A percentile compares a stretch with the other conserved stretches of the same genome.
Conservation (phyloP, 2,888 invertebrate species). For the Limulus polyphemus region DNA sequence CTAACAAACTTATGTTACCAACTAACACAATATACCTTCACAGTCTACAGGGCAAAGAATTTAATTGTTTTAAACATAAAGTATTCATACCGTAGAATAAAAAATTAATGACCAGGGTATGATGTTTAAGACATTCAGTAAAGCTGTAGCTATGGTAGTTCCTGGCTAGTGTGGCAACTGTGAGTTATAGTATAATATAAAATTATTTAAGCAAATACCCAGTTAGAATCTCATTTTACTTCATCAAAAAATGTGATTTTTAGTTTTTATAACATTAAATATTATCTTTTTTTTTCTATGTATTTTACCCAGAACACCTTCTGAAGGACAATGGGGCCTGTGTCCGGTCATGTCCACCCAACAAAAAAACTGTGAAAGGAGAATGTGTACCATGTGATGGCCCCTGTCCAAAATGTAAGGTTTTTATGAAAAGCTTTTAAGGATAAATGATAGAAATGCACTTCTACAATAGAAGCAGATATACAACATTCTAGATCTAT, state of each 20-base stretch:
- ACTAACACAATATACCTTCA: no score
- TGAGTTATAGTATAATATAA: neutral
- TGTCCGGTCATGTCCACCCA: constrained; percentile 77
- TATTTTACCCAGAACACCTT: constrained; percentile 55
- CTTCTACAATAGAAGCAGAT: neutral
- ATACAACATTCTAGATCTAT: neutral
- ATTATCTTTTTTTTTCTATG: constrained; percentile 33
- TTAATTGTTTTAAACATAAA: no score
- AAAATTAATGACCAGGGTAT: no score
- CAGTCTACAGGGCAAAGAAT: no score
- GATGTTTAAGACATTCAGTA: no score
- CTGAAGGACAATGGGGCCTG: constrained; percentile 87
- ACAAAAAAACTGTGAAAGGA: constrained; percentile 72
- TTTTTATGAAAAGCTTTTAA: neutral
- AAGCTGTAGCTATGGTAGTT: no score
- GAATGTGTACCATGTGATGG: constrained; percentile 90
- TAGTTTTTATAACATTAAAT: no score
- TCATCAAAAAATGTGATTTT: neutral
- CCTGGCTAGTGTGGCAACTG: neutral
- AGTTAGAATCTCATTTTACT: neutral
- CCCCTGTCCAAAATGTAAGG: constrained; percentile 71
- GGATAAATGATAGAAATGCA: constrained; percentile 2
- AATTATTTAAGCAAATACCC: neutral
- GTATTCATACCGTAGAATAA: no score
- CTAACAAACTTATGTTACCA: no score